Conservation (phyloP, 1,140 invertebrate genomes). For the Tetramorium parvispinum region DNA sequence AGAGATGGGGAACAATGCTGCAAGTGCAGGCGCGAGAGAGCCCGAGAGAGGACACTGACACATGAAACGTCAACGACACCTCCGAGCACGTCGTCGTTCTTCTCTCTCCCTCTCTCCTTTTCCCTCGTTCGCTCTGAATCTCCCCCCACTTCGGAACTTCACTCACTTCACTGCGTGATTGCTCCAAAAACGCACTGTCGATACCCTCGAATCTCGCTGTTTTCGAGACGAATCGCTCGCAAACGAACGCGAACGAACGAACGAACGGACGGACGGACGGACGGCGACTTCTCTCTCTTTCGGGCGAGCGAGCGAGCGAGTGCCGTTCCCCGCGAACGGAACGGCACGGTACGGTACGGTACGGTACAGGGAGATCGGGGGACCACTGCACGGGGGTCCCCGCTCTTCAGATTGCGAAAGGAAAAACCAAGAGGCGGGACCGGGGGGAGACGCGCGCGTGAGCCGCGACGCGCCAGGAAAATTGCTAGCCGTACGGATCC, state of each 20-base stretch:
- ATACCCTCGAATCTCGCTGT: neutral
- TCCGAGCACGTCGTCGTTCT: conserved; percentile 57
- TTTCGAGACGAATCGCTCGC: neutral
- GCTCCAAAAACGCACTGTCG: conserved; percentile 21
- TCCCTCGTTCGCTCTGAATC: neutral
- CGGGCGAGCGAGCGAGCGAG: conserved; percentile 22
- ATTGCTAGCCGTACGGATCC: conserved; percentile 3
- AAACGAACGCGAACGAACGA: neutral
- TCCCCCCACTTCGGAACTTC: neutral
- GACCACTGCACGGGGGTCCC: neutral
- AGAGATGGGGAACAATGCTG: conserved; percentile 9
- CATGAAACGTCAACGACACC: conserved; percentile 80
- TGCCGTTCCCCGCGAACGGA: conserved; percentile 25
- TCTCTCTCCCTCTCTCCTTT: neutral
- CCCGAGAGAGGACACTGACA: conserved; percentile 78
- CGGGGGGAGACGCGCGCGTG: neutral
- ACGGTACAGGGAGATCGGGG: neutral
- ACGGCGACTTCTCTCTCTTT: conserved; percentile 46
- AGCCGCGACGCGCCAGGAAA: conserved; percentile 37
- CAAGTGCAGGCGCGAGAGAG: conserved; percentile 25
- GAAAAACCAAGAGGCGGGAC: conserved; percentile 16
- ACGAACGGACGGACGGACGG: conserved; percentile 8
- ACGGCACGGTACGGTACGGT: conserved; percentile 30
- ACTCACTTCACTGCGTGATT: neutral
- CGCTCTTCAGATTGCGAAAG: conserved; percentile 28